phyloP scores from a whole-genome alignment of 2,888 invertebrate genomes.

The Microchrysa polita region DNA sequence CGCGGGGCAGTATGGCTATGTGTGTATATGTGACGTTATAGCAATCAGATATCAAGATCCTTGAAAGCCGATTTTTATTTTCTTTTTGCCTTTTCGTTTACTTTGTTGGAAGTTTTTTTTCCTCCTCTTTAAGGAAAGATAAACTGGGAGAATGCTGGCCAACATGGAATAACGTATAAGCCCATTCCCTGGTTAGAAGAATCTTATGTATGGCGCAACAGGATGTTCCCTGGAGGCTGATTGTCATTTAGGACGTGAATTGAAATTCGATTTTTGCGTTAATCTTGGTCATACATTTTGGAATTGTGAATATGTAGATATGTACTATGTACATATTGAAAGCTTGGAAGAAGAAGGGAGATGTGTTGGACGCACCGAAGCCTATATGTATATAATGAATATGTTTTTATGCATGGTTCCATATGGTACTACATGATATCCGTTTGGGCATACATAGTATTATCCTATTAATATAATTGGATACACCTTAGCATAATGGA shows the following conservation, averaged over 20 bases:
- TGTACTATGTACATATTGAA: too few species aligned
- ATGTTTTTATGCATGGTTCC: too few species aligned
- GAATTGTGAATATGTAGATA: too few species aligned
- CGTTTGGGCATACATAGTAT: too few species aligned
- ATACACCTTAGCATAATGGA: too few species aligned
- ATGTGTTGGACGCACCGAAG: too few species aligned
- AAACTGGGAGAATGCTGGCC: constrained; percentile 15
- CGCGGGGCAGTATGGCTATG: too few species aligned
- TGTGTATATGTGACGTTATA: too few species aligned
- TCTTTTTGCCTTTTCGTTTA: background rate
- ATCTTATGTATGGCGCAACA: constrained; percentile 34
- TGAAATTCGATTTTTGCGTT: constrained; percentile 35
- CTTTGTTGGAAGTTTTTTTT: background rate
- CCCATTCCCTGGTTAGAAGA: background rate
- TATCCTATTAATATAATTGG: too few species aligned
- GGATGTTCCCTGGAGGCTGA: constrained; percentile 42
- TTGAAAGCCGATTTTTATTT: background rate
- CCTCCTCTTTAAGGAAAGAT: constrained; percentile 19
- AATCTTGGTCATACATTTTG: background rate
- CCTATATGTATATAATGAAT: too few species aligned
- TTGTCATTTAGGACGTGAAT: constrained; percentile 42
- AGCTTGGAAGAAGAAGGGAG: too few species aligned
- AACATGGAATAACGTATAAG: background rate
- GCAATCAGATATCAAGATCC: background rate
- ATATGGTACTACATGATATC: too few species aligned